phyloP scores from a whole-genome alignment of 2,797 vertebrate species.

The Hipposideros larvatus region DNA sequence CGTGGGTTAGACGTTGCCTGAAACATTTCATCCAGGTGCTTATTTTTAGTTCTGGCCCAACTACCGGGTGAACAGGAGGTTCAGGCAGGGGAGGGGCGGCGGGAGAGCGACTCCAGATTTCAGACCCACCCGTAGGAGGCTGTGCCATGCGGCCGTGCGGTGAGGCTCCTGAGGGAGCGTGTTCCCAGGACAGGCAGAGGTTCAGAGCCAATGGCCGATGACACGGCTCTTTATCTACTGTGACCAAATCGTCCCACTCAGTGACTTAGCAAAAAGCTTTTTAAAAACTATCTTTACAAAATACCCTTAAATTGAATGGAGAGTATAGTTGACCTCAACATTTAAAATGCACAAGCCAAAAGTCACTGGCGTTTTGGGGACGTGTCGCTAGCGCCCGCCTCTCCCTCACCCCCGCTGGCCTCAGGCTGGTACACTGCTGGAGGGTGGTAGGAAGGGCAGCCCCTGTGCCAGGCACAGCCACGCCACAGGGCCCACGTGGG shows the following conservation, averaged over 20 bases:
- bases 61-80: too few relatives aligned
- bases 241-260: neutral
- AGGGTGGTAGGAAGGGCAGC: neutral
- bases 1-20: accelerated
- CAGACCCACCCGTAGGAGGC: accelerated
- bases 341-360: neutral
- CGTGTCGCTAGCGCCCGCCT: accelerated
- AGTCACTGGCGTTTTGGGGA: neutral
- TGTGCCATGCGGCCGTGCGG: accelerated
- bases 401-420: neutral
- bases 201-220: accelerated
- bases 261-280: neutral
- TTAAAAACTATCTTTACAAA: neutral
- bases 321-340: neutral
- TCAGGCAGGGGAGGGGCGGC: neutral
- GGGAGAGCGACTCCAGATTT: neutral
- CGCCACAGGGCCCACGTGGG: accelerated
- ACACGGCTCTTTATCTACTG: accelerated
- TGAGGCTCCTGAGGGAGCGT: accelerated
- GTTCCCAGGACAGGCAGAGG: neutral
- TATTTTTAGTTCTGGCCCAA: neutral
- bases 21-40: neutral
- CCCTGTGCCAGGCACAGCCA: neutral
- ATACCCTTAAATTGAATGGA: neutral
- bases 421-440: accelerated